Percentiles rank a stretch among this genome's conserved stretches.
phyloP scores from a whole-genome alignment of 2,113 vertebrate genomes.

The Lethenteron camtschaticum region DNA sequence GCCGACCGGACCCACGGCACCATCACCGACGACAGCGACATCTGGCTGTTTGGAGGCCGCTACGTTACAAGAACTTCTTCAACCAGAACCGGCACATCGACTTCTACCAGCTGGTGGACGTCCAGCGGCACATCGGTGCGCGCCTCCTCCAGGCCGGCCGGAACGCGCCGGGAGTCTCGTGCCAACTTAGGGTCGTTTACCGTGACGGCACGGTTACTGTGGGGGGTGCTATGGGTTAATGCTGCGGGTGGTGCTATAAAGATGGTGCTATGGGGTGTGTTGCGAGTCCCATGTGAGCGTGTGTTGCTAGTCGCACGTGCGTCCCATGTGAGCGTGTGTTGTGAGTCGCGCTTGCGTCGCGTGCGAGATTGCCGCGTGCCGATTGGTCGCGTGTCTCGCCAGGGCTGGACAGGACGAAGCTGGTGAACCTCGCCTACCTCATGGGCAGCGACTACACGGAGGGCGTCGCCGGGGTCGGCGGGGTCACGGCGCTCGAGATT shows the following conservation, averaged over 20 bases:
- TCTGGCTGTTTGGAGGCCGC: slow-evolving; percentile 82
- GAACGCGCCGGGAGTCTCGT: no score
- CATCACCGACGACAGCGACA: slow-evolving; percentile 89
- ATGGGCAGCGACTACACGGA: slow-evolving; percentile 93
- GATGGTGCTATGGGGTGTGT: no score
- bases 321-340: no score
- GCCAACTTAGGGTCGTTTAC: no score
- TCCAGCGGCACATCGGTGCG: slow-evolving; percentile 75
- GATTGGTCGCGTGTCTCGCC: not conserved
- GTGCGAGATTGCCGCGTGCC: no score
- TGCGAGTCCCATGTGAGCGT: no score
- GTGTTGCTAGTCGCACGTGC: no score
- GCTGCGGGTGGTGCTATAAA: no score
- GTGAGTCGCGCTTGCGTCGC: no score
- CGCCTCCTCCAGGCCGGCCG: not conserved
- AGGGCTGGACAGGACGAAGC: slow-evolving; percentile 68
- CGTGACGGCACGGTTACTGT: no score
- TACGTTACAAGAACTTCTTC: slow-evolving; percentile 97
- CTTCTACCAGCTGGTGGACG: slow-evolving; percentile 58
- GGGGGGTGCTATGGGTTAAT: no score
- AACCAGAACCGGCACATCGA: slow-evolving; percentile 64
- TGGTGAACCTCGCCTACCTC: slow-evolving; percentile 87
- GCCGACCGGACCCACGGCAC: slow-evolving; percentile 72
- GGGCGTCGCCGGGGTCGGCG: slow-evolving; percentile 64
- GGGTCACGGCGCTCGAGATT: slow-evolving; percentile 84